These are phyloP conservation scores for Epistrophe eligans DNA, from an alignment of 2,888 invertebrate genomes.

Conservation along the genomic window DNA sequence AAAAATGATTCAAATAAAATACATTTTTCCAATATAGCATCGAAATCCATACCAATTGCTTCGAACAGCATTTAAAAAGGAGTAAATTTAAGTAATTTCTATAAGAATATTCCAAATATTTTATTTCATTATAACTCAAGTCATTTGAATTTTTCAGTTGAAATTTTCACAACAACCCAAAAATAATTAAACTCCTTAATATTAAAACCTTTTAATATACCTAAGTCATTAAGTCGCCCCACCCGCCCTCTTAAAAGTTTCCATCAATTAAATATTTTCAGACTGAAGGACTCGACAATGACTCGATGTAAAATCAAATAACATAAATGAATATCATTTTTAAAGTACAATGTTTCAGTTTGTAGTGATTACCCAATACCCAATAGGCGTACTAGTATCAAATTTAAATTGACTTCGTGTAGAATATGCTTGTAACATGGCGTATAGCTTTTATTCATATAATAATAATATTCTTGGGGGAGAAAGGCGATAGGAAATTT, in stretches of 20 bases:
- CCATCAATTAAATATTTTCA: not conserved
- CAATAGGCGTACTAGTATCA: constrained; percentile 7
- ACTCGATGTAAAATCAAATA: not conserved
- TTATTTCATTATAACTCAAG: too few species aligned
- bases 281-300: not conserved
- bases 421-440: not conserved
- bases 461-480: not conserved
- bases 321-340: not conserved
- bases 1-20: too few species aligned
- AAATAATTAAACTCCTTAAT: not conserved
- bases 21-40: too few species aligned
- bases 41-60: too few species aligned
- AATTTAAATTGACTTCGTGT: constrained; percentile 12
- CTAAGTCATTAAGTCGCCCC: not conserved
- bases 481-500: constrained; percentile 16
- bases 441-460: not conserved
- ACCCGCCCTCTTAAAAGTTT: not conserved
- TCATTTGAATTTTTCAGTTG: too few species aligned
- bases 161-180: too few species aligned
- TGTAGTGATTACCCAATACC: constrained; percentile 5
- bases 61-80: too few species aligned
- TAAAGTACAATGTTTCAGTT: constrained; percentile 32
- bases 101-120: too few species aligned
- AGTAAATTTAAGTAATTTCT: too few species aligned
- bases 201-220: too few species aligned